Base-by-base conservation (phyloP, 64 coral and sea anemone genomes). In the Pocillopora damicornis region DNA sequence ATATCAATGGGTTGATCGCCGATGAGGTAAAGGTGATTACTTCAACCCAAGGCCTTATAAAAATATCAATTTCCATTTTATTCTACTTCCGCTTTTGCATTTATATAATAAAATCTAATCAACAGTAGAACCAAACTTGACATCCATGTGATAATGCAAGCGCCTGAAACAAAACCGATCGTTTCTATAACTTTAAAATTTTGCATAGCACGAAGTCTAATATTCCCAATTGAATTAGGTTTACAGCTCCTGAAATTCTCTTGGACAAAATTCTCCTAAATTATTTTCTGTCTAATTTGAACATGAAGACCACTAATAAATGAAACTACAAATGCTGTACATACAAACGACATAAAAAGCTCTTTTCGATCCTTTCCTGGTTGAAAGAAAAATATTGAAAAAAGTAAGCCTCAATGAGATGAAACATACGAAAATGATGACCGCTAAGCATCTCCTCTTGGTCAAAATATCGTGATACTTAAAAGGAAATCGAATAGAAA, bases 401-500 rank as follows among this genome's bases (percentile, higher is more conserved):
- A 42, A 8, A 16, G 37, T 37, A 37, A 76, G 37, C 42, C 37
- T 4, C 17, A 76, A 15, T 37, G 75, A 76, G 34, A 37, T 37
- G 1, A 76, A 17, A 35, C 75, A 76, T 2, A 37, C 75, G 2
- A 20, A 7, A 38, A 76, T 76, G 7, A 76, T 76, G 2, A 45
- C 35, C 4, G 75, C 35, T 3, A 38, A 37, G 42, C 75, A 76
- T 15, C 35, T 76, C 16, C 4, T 22, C 30, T 73, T 73, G 69
- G 80, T 83, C 22, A 83, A 26, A 63, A 83, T 67, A 13, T 23
- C 36, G 12, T 73, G 18, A 58, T 86, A 86, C 15, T 18, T 64
- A 18, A 86, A 45, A 45, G 82, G 82, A 86, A 69, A 69, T 15
- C 20, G 37, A 67, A 86, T 58, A 10, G 82, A 35, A n/a, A 86